These are phyloP conservation scores for Stenotaenia linearis DNA, from an alignment of 2,888 invertebrate species.

Conservation along the genomic window DNA sequence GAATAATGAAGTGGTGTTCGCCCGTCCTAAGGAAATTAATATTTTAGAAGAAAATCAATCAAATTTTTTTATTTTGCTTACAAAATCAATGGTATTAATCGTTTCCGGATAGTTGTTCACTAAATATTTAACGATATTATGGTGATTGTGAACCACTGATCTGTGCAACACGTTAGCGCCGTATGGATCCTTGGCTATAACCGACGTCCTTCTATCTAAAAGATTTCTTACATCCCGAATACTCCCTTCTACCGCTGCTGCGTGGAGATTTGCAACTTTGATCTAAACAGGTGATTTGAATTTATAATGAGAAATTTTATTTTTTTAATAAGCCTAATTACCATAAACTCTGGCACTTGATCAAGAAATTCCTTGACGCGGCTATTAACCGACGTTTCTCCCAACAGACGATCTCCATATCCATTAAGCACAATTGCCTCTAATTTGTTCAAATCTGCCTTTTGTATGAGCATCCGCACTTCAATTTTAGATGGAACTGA, in stretches of 20 bases:
- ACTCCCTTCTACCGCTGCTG: slow-evolving; percentile 49
- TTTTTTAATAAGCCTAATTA: slow-evolving; percentile 43
- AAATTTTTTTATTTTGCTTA: slow-evolving; percentile 18
- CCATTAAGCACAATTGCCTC: slow-evolving; percentile 84
- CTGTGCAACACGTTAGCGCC: slow-evolving; percentile 43
- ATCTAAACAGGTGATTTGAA: neutral
- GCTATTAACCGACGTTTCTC: slow-evolving; percentile 59
- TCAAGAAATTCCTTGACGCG: slow-evolving; percentile 61
- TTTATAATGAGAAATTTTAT: neutral
- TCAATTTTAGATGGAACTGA: slow-evolving; percentile 36
- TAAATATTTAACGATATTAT: slow-evolving; percentile 47
- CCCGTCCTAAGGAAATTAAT: slow-evolving; percentile 54
- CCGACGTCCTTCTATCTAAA: slow-evolving; percentile 52
- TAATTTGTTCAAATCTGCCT: slow-evolving; percentile 79
- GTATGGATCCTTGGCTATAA: slow-evolving; percentile 45
- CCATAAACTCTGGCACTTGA: slow-evolving; percentile 63
- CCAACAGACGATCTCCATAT: slow-evolving; percentile 72
- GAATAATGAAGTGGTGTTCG: slow-evolving; percentile 64
- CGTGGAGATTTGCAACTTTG: slow-evolving; percentile 39
- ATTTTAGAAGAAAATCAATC: neutral
- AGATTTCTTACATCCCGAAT: slow-evolving; percentile 49
- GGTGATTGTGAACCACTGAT: slow-evolving; percentile 46
- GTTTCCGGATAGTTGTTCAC: slow-evolving; percentile 46
- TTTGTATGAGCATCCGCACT: slow-evolving; percentile 42
- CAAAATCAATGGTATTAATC: slow-evolving; percentile 47